These are phyloP conservation scores for Syngnathus floridae DNA, from an alignment of 2,113 vertebrate genomes.

Conservation along the genomic window DNA sequence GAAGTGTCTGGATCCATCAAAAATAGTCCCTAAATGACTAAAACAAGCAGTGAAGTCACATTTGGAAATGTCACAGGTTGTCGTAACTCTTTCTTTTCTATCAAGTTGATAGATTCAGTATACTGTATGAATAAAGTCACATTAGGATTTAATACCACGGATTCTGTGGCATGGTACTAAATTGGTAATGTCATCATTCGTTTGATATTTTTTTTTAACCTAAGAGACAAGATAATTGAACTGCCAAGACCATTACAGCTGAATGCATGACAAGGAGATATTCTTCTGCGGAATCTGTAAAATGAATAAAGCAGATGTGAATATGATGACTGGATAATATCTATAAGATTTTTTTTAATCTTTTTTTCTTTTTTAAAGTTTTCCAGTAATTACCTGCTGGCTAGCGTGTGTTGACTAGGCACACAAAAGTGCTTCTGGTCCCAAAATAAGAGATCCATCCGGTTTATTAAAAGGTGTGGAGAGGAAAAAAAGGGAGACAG, in stretches of 20 bases:
- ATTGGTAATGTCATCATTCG: slow-evolving; percentile 9
- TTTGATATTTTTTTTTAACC: neutral
- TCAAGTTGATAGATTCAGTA: slow-evolving; percentile 57
- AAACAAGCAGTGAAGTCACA: slow-evolving; percentile 61
- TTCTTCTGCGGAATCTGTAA: neutral
- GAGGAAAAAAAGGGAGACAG: slow-evolving; percentile 35
- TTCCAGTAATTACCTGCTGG: slow-evolving; percentile 21
- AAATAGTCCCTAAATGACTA: slow-evolving; percentile 58
- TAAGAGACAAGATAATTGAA: slow-evolving; percentile 2
- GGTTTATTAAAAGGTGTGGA: slow-evolving; percentile 46
- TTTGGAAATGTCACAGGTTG: slow-evolving; percentile 52
- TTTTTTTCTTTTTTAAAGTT: neutral
- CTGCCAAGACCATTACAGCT: neutral
- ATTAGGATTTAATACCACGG: slow-evolving; percentile 8
- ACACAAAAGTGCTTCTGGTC: slow-evolving; percentile 25
- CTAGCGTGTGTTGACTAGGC: slow-evolving; percentile 33
- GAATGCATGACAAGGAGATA: neutral
- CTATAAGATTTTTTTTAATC: neutral
- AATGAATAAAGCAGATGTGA: neutral
- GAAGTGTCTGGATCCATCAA: slow-evolving; percentile 42
- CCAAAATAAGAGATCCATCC: slow-evolving; percentile 24
- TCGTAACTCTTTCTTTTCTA: slow-evolving; percentile 52
- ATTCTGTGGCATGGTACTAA: neutral
- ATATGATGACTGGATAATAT: neutral
- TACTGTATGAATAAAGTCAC: slow-evolving; percentile 36